Evolutionary conservation across 37 sponge, comb jelly and placozoan species (phyloP), one percentile per base, ranked within the genome.

Genomic region (Aphrocallistes beatrix): DNA sequence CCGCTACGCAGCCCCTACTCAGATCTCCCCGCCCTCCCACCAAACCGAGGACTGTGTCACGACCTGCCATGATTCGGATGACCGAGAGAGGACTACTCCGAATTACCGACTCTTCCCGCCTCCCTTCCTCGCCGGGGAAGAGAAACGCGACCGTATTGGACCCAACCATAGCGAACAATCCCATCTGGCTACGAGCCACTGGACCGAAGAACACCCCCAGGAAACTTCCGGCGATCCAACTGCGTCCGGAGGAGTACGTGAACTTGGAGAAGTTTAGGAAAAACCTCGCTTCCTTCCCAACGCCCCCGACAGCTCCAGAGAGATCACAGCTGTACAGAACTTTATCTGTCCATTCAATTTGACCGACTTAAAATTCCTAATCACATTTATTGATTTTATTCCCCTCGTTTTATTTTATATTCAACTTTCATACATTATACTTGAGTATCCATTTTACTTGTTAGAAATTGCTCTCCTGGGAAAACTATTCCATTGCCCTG

Each of bases 151-250:
- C 21, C 34, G 34, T 30, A 6, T 6, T 60, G 10, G 75, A 60
- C 34, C 75, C 75, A 6, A 60, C 75, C n/a, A 30, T 60, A 3
- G 75, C 75, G 10, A 81, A 82, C 34, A 81, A 81, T 34, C 86
- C 82, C 10, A 81, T 39, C 13, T 86, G 81, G 82, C 39, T 50
- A n/a, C 82, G 94, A 81, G 94, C 94, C 36, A 89, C 85, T 36
- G 94, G 94, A 0, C 92, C 94, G 0, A 93, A 89, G 87, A 85
- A 48, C 0, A 39, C 88, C 28, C 94, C 91, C 39, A 86, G 88
- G 25, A 82, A 81, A 1, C 83, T 87, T 51, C 84, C 91, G 0
- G 87, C 91, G 8, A 38, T 87, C 36, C 91, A 91, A 37, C 39
- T 91, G 3, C 85, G 87, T 16, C 94, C 94, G 32, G 82, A 87